phyloP scores from a whole-genome alignment of 2,797 vertebrate genomes.

The Anisognathus igniventris region DNA sequence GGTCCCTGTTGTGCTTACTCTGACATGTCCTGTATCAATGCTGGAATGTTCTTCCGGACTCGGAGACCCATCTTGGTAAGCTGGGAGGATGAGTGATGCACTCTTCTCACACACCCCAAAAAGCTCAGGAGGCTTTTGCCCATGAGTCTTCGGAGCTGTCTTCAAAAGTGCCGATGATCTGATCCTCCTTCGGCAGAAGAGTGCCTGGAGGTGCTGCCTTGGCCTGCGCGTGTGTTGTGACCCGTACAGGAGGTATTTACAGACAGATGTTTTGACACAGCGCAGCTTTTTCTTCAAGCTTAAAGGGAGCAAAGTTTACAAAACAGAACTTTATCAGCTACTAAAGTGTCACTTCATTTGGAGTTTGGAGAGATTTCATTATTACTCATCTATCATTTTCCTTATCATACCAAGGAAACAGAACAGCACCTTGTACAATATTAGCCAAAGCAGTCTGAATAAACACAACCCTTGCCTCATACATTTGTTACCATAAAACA shows the following conservation, averaged over 20 bases:
- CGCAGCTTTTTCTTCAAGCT: constrained; percentile 73
- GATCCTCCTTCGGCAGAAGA: not conserved
- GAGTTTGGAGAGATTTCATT: not conserved
- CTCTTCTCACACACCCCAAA: not conserved
- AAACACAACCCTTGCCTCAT: not conserved
- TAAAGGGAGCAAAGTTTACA: not conserved
- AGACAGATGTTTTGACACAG: constrained; percentile 70
- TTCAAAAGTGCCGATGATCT: not conserved
- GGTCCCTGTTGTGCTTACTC: not conserved
- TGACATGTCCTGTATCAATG: not conserved
- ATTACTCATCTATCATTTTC: not conserved
- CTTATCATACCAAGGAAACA: not conserved
- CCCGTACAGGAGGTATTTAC: constrained; percentile 61
- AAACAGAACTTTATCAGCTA: not conserved
- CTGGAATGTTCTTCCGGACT: not conserved
- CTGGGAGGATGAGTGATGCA: not conserved
- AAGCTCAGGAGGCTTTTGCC: not conserved
- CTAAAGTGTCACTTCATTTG: not conserved
- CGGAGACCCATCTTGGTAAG: not conserved
- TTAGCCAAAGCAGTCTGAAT: not conserved
- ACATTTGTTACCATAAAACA: not conserved
- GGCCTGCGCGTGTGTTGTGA: rapidly evolving
- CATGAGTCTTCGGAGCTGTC: not conserved
- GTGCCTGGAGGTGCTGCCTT: rapidly evolving
- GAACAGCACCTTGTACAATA: not conserved